These are phyloP conservation scores for Chinchilla lanigera DNA, from an alignment of 2,113 vertebrate species.

Conservation along the genomic window DNA sequence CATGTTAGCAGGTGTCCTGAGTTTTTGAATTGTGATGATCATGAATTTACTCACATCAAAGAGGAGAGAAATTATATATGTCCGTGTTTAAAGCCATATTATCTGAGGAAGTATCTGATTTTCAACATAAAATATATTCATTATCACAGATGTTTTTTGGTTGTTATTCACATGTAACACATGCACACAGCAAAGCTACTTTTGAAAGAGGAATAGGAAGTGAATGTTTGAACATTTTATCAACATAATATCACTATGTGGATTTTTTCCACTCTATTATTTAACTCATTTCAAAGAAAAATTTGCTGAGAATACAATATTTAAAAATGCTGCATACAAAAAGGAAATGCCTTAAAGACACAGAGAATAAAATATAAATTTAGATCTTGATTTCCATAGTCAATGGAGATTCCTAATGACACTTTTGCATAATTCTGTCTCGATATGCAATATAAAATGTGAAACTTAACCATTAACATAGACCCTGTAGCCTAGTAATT, in stretches of 20 bases:
- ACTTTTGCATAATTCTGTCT: neutral
- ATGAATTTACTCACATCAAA: neutral
- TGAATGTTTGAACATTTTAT: neutral
- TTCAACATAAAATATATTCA: slow-evolving; percentile 27
- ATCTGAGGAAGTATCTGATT: neutral
- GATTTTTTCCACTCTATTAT: neutral
- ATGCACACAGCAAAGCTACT: neutral
- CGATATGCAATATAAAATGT: neutral
- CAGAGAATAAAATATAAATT: neutral
- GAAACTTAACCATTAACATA: neutral
- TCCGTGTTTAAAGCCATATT: neutral
- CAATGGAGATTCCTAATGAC: neutral
- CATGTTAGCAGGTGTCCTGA: neutral
- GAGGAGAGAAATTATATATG: neutral
- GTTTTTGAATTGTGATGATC: neutral
- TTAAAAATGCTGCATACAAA: neutral
- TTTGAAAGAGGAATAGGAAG: slow-evolving; percentile 3
- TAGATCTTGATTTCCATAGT: neutral
- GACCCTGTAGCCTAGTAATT: neutral
- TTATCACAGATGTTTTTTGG: neutral
- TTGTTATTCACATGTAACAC: no score
- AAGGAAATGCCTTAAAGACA: slow-evolving; percentile 1
- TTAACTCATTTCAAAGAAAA: slow-evolving; percentile 7
- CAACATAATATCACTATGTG: neutral
- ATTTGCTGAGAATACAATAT: neutral